Evolutionary conservation across 2,888 invertebrate genomes (phyloP).

Genomic region (Meiosimyza platycephala): DNA sequence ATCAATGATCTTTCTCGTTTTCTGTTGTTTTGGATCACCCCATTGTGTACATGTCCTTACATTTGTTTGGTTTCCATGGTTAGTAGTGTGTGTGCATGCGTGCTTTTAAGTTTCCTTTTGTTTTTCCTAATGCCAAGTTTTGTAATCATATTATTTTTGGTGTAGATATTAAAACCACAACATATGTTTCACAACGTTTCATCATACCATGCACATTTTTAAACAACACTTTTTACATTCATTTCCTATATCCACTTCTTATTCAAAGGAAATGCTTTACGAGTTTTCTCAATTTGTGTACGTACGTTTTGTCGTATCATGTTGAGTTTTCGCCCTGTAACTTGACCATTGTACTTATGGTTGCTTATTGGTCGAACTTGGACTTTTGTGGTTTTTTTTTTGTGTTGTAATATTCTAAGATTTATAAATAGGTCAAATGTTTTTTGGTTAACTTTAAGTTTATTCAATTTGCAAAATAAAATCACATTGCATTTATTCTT

Average conservation of each 20-base stretch:
- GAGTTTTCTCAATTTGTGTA: neutral
- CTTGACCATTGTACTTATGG: constrained; percentile 47
- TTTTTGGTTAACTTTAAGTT: constrained; percentile 10
- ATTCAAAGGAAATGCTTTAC: neutral
- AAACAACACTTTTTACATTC: neutral
- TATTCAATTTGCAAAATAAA: neutral
- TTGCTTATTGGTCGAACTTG: constrained; percentile 41
- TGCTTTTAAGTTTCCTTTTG: constrained; percentile 8
- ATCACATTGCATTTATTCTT: no score
- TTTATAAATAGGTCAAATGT: constrained; percentile 3
- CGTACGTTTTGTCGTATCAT: neutral
- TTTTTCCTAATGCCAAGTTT: constrained; percentile 21
- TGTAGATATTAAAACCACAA: constrained; percentile 42
- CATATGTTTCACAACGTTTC: constrained; percentile 38
- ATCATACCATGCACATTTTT: neutral
- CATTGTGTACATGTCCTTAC: neutral
- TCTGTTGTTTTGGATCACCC: neutral
- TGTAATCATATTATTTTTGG: constrained; percentile 32
- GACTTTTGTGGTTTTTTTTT: no score
- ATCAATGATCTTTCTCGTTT: neutral
- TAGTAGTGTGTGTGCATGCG: neutral
- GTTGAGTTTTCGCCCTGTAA: neutral
- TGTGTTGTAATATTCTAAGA: neutral
- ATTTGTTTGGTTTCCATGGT: neutral
- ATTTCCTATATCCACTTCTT: neutral